These are phyloP conservation scores for Colistium nudipinnis DNA, from an alignment of 2,113 vertebrate species.

Conservation along the genomic window DNA sequence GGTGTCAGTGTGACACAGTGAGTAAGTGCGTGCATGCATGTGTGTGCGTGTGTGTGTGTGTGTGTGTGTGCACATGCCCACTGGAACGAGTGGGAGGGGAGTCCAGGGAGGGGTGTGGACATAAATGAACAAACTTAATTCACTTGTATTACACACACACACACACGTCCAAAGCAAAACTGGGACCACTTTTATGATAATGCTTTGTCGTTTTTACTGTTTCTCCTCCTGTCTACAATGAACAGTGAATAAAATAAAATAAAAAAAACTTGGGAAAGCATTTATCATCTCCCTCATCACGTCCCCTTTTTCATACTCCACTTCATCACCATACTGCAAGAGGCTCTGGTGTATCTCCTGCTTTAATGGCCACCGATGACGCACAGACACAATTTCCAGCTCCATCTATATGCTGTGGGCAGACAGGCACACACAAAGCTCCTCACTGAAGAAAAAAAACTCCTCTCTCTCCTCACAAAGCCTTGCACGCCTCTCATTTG, in stretches of 20 bases:
- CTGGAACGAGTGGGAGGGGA: constrained; percentile 43
- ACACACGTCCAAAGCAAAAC: constrained; percentile 2
- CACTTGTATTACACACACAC: not conserved
- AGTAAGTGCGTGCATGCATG: not conserved
- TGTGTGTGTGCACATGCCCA: not conserved
- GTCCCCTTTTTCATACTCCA: not conserved
- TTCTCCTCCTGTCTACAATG: not conserved
- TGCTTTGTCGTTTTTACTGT: not conserved
- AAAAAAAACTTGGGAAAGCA: not conserved
- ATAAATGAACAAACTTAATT: constrained; percentile 19
- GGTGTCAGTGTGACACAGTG: not conserved
- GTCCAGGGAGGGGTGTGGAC: constrained; percentile 40
- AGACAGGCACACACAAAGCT: constrained; percentile 69
- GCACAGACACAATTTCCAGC: constrained; percentile 61
- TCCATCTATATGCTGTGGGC: constrained; percentile 63
- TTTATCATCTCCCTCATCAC: constrained; percentile 21
- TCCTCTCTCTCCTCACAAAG: constrained; percentile 54
- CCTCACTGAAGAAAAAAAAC: constrained; percentile 53
- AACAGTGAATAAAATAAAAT: constrained; percentile 11
- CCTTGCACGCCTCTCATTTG: constrained; percentile 75
- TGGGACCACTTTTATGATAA: not conserved
- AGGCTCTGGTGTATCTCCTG: constrained; percentile 56
- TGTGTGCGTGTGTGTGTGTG: not conserved
- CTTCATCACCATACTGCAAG: constrained; percentile 27
- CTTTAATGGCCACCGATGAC: constrained; percentile 65